Evolutionary conservation across 2,888 invertebrate species (phyloP).

Genomic region (Mactromeris polynyma): DNA sequence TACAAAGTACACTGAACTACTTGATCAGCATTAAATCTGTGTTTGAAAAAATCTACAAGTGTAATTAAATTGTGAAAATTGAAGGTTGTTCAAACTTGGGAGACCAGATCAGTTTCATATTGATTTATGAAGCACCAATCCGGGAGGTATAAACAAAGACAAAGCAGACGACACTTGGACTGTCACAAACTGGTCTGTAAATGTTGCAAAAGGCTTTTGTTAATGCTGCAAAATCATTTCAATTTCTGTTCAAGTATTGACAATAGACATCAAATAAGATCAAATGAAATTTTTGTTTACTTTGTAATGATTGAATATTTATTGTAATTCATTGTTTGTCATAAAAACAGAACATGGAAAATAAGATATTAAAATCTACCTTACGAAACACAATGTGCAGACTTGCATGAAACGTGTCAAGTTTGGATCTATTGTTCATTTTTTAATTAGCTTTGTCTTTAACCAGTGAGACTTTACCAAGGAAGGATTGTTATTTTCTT

Average conservation of each 20-base stretch:
- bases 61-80: neutral
- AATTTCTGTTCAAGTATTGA: slow-evolving; percentile 1
- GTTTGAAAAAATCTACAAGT: neutral
- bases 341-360: neutral
- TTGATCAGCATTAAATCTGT: neutral
- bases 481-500: slow-evolving; percentile 22
- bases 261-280: neutral
- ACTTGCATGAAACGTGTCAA: slow-evolving; percentile 29
- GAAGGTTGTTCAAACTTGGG: slow-evolving; percentile 15
- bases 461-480: neutral
- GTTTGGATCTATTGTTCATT: slow-evolving; percentile 37
- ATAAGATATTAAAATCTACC: neutral
- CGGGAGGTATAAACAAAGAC: slow-evolving; percentile 38
- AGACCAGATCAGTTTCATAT: slow-evolving; percentile 52
- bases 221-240: slow-evolving; percentile 18
- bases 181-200: slow-evolving; percentile 27
- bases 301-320: neutral
- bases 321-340: neutral
- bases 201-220: neutral
- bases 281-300: neutral
- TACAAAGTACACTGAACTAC: neutral
- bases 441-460: slow-evolving; percentile 56
- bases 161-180: slow-evolving; percentile 30
- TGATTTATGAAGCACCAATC: slow-evolving; percentile 39
- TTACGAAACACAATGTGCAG: neutral